A percentile compares a stretch with the other conserved stretches of the same genome.
These are phyloP conservation scores for Trichogramma pretiosum DNA, from an alignment of 1,140 invertebrate genomes.

Conservation along the genomic window DNA sequence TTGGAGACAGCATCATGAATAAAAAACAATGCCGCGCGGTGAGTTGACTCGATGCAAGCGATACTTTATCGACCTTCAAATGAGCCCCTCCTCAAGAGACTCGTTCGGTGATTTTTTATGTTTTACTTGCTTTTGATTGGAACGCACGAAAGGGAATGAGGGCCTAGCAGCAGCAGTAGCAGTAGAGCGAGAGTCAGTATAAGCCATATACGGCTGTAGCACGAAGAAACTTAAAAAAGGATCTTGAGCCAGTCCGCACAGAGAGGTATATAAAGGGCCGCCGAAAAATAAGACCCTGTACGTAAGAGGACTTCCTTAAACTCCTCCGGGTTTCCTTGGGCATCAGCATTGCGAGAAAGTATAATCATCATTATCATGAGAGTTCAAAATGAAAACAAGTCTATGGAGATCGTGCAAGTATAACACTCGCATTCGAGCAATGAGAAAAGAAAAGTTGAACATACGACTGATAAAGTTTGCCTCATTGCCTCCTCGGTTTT, in stretches of 20 bases:
- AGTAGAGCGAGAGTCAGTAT: conserved; percentile 18
- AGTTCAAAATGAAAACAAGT: too few relatives aligned
- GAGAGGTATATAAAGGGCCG: conserved; percentile 36
- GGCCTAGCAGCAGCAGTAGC: background rate
- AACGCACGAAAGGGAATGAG: conserved; percentile 5
- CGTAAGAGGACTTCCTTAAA: conserved; percentile 26
- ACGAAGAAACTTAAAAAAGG: too few relatives aligned
- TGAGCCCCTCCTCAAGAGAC: conserved; percentile 35
- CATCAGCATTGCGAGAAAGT: conserved; percentile 30
- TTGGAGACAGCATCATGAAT: too few relatives aligned
- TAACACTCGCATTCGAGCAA: too few relatives aligned
- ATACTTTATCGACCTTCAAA: conserved; percentile 38
- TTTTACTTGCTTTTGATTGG: conserved; percentile 44
- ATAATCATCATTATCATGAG: too few relatives aligned
- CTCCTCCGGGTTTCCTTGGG: conserved; percentile 23
- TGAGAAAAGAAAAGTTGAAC: conserved; percentile 11
- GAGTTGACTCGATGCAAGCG: conserved; percentile 27
- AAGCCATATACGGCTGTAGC: too few relatives aligned
- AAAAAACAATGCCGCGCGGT: too few relatives aligned
- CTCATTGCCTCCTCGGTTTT: conserved; percentile 15
- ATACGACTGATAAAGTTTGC: conserved; percentile 15
- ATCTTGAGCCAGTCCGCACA: too few relatives aligned
- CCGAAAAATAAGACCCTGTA: conserved; percentile 39
- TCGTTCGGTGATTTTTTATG: conserved; percentile 37
- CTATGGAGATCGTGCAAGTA: conserved; percentile 12